Percentiles rank a stretch among this genome's conserved stretches.
phyloP scores from a whole-genome alignment of 2,888 invertebrate species.

The Cantharis nigra region DNA sequence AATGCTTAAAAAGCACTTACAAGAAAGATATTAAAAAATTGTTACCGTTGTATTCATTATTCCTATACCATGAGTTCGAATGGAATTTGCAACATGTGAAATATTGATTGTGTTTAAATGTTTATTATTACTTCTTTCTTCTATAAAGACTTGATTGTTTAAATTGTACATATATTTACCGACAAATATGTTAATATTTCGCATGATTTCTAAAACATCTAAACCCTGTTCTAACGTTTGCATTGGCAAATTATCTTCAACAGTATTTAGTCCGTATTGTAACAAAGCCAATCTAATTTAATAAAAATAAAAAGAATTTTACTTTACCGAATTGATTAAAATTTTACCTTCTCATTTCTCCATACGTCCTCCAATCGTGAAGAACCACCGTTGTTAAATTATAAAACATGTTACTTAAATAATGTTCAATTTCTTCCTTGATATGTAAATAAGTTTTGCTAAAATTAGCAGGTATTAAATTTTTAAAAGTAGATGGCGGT shows the following conservation, averaged over 20 bases:
- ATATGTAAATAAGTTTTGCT: conserved; percentile 51
- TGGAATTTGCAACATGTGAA: conserved; percentile 93
- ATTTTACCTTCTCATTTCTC: conserved; percentile 83
- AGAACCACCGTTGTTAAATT: conserved; percentile 96
- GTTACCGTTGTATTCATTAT: conserved; percentile 90
- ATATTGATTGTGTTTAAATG: conserved; percentile 95
- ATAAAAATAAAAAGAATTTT: conserved; percentile 13
- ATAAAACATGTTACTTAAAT: conserved; percentile 93
- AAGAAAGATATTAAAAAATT: neutral
- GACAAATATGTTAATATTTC: conserved; percentile 94
- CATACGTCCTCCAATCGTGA: conserved; percentile 97
- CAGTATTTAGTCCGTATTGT: conserved; percentile 78
- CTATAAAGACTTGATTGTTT: conserved; percentile 95
- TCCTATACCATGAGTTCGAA: conserved; percentile 94
- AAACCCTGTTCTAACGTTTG: conserved; percentile 97
- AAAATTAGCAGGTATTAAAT: conserved; percentile 48
- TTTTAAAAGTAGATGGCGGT: conserved; percentile 46
- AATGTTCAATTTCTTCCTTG: conserved; percentile 73
- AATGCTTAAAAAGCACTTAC: neutral
- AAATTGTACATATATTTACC: conserved; percentile 92
- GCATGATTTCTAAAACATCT: conserved; percentile 95
- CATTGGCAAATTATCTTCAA: conserved; percentile 93
- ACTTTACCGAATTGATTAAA: neutral
- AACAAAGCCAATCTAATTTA: conserved; percentile 70
- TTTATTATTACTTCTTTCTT: conserved; percentile 88